Evolutionary conservation across 2,888 invertebrate species (phyloP), one percentile per base, ranked within the genome.

Genomic region (Drosophila siamana): DNA sequence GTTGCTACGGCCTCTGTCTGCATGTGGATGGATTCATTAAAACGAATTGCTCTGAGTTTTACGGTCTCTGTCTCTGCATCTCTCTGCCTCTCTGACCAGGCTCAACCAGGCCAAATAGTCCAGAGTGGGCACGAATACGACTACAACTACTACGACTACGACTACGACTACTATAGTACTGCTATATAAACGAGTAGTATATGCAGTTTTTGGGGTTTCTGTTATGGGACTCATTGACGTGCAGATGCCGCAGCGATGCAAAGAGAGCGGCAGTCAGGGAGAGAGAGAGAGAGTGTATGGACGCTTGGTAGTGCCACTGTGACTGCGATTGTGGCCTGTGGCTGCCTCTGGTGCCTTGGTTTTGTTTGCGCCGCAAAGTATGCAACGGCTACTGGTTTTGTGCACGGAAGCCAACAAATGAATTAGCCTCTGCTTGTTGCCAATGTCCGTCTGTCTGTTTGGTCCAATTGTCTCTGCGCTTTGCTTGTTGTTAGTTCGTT

Each of bases 21-120:
- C 70, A 69, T 88, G 88, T 71, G 80, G 85, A 89, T 89, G 89
- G 89, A 88, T 86, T 86, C 89, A 86, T 86, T 86, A 86, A 86
- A 86, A 89, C 89, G 88, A 89, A 86, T 89, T 88, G 89, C 87
- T 76, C 69, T 60, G 77, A 81, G 74, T 80, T 86, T 78, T 79
- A 86, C 87, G 87, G 77, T 19, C 66, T 67, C 67, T 51, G 26
- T 36, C 43, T 52, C 43, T 5, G 26, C 41, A 2, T 26, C 8
- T 26, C 43, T 50, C 52, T 41, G 26, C 40, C 47, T 47, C 15
- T n/a, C 73, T 51, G 51, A 59, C 71, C 61, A 55, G 41, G 36
- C 67, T 26, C 56, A 57, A 50, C 61, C 68, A 62, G 74, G 52
- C 68, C 74, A 78, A 74, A 78, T 62, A 74, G 74, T 67, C 60